Evolutionary conservation across 2,113 vertebrate genomes (phyloP), one percentile per base, ranked within the genome.

Genomic region (Spheniscus mendiculus): DNA sequence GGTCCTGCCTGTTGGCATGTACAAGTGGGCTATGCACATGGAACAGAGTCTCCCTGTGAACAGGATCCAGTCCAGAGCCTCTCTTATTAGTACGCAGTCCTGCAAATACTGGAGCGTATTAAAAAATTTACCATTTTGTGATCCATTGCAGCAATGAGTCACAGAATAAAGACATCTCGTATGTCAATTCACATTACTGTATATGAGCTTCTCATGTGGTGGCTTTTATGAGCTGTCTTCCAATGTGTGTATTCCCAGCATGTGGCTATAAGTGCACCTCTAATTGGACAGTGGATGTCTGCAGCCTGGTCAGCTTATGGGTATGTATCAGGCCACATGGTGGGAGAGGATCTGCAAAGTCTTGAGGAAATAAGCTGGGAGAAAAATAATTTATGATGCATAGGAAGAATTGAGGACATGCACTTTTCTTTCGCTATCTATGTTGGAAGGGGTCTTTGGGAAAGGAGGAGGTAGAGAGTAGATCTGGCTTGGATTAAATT

Each of bases 381-480:
- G 79, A 88, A 77, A 32, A 86, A 63, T 44, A 38, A 15, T 65
- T 62, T 49, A 22, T 8, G 34, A 13, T 79, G 13, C 52, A 55
- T 47, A 78, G 53, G 56, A 76, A 55, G 44, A 81, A 25, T 9
- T 34, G 49, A 72, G 63, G 23, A 52, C 26, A 6, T 0, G 1
- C 45, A 9, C 15, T 19, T 87, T 86, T 69, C 38, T 80, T 82
- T 52, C 1, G 1, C 25, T 14, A 0, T 36, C 26, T 8, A 0
- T 36, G 36, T 83, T 52, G 49, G 42, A 83, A 79, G 5, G 44
- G 36, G 10, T 56, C 40, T 83, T 81, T 27, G 7, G 40, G 30
- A 89, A 73, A 18, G 52, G 26, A 83, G 22, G 22, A 72, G 11
- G 5, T 36, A 44, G 32, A 74, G 6, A 55, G 22, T n/a, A 63